Conservation (phyloP, 2,113 vertebrate genomes). For the Calonectris borealis region DNA sequence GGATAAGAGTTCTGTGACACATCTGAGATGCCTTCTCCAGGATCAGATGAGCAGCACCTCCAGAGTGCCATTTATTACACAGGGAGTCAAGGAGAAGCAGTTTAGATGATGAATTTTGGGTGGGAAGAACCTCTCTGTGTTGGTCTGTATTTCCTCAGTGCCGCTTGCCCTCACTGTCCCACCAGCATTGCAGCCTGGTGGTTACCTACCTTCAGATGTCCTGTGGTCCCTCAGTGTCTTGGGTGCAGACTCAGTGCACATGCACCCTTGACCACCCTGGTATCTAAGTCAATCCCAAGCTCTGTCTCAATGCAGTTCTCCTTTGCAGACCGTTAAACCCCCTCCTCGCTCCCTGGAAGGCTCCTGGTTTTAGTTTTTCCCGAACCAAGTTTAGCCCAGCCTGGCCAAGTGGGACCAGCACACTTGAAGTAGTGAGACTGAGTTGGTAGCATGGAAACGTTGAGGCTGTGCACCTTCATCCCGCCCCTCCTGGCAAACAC, state of each 20-base stretch:
- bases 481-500: neutral
- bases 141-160: neutral
- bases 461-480: neutral
- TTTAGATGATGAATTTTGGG: neutral
- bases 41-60: neutral
- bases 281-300: neutral
- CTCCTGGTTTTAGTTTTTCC: neutral
- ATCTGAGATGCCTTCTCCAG: neutral
- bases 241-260: neutral
- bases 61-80: neutral
- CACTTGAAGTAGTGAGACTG: neutral
- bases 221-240: neutral
- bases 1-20: neutral
- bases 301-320: neutral
- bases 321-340: neutral
- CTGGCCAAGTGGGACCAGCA: neutral
- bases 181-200: neutral
- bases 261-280: neutral
- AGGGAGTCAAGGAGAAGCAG: neutral
- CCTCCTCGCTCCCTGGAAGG: neutral
- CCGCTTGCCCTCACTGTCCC: neutral
- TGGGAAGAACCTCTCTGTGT: neutral
- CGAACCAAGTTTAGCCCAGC: neutral
- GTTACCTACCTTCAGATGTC: neutral
- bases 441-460: neutral